Evolutionary conservation across 2,888 invertebrate genomes (phyloP).

Genomic region (Biston betularia): DNA sequence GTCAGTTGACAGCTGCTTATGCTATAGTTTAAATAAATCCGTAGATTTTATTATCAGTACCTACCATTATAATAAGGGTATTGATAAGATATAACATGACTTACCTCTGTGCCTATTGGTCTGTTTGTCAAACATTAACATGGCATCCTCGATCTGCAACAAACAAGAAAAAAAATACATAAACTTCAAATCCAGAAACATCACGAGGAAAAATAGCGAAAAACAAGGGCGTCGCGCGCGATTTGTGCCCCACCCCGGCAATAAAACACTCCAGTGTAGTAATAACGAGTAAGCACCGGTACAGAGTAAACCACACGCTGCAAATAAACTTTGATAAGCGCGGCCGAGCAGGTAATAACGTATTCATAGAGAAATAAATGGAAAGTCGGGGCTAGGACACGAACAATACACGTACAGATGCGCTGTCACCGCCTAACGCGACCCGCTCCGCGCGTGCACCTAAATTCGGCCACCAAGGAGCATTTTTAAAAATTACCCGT

Average conservation of each 20-base stretch:
- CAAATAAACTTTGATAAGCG: conserved; percentile 87
- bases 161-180: conserved; percentile 73
- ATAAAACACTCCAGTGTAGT: conserved; percentile 85
- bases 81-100: conserved; percentile 57
- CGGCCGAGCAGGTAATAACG: conserved; percentile 86
- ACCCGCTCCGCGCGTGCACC: conserved; percentile 60
- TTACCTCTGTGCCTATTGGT: conserved; percentile 99
- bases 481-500: conserved; percentile 73
- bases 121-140: conserved; percentile 99
- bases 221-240: conserved; percentile 80
- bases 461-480: conserved; percentile 74
- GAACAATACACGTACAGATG: conserved; percentile 81
- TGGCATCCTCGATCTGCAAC: conserved; percentile 99
- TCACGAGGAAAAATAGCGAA: conserved; percentile 73
- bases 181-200: conserved; percentile 74
- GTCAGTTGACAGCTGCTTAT: too few relatives aligned
- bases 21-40: not conserved
- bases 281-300: conserved; percentile 86
- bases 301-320: conserved; percentile 86
- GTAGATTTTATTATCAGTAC: too few relatives aligned
- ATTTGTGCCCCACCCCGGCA: conserved; percentile 82
- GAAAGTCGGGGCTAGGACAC: conserved; percentile 85
- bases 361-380: conserved; percentile 87
- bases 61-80: not conserved
- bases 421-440: conserved; percentile 72